phyloP scores from a whole-genome alignment of 2,113 vertebrate species.

The Gallinago paraguaiae region DNA sequence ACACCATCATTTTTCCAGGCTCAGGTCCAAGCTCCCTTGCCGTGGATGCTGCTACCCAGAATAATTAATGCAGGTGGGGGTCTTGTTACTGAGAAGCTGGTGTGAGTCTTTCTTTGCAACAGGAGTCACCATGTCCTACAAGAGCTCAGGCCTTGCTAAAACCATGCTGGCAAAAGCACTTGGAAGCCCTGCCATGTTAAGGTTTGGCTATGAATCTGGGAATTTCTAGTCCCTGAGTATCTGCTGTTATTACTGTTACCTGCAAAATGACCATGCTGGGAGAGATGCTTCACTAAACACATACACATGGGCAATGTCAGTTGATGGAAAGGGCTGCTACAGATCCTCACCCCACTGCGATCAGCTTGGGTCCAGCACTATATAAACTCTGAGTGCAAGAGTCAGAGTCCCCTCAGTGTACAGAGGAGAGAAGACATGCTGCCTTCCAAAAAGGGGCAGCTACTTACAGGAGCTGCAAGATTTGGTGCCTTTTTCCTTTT shows the following conservation, averaged over 20 bases:
- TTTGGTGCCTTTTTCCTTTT: neutral
- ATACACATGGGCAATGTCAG: neutral
- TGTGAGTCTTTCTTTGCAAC: neutral
- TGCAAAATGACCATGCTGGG: neutral
- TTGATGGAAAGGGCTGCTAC: neutral
- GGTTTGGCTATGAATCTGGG: neutral
- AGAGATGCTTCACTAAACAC: neutral
- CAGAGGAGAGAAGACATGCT: neutral
- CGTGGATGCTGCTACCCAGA: neutral
- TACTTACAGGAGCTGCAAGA: neutral
- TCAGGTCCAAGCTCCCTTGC: neutral
- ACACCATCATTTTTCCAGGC: neutral
- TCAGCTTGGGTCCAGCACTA: neutral
- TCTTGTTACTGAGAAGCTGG: neutral
- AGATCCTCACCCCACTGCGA: accelerated
- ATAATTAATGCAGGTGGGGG: neutral
- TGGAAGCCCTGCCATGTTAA: neutral
- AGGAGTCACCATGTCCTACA: neutral
- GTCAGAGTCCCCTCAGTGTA: neutral
- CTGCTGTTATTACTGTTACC: neutral
- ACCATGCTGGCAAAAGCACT: neutral
- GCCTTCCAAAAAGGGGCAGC: neutral
- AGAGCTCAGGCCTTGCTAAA: neutral
- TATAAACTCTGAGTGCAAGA: neutral
- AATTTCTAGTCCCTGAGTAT: neutral